Base-by-base conservation (phyloP, 2,797 vertebrate genomes). In the Alfaro cultratus region DNA sequence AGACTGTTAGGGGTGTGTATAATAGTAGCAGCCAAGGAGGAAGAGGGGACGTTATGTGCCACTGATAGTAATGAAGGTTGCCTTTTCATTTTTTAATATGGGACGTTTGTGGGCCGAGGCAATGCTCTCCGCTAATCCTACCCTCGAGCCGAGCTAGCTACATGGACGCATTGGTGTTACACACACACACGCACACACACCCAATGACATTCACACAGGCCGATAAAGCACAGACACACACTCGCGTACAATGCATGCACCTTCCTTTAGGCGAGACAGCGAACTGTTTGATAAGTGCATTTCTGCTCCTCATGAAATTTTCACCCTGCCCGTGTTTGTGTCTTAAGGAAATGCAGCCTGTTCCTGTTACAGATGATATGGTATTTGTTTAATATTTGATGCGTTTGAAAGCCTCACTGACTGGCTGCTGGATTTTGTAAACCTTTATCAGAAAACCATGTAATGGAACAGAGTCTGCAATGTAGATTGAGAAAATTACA, bases 1-100 rank as follows among this genome's bases (percentile, higher is more conserved):
- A 74, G 88, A 88, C 94, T 94, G 91, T 95, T 94, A 93, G 82
- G 80, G 80, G 80, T 85, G 86, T 88, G 90, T 93, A 92, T 94
- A 93, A 94, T 93, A 88, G 92, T 85, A 86, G 92, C 89, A 81
- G 88, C 89, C 88, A 83, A 91, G 86, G 83, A 87, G 89, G 89
- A 88, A 85, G 88, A 86, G 86, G 90, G 88, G 91, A 92, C 92
- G 91, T 95, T 94, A 91, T 95, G 93, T 94, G 90, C 87, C 90
- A 93, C 93, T 93, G 94, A 95, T 95, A 94, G 93, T 95, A 95
- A 96, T 95, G 94, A 96, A 96, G 94, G 92, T 95, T 94, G 87
- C 91, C 91, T 95, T 95, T 94, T 95, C 89, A 91, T 92, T 94
- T 95, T 95, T 94, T 95, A 95, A 96, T 95, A 94, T 94, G 93